phyloP scores from a whole-genome alignment of 23 tunicate species.

The Trididemnum clinides region DNA sequence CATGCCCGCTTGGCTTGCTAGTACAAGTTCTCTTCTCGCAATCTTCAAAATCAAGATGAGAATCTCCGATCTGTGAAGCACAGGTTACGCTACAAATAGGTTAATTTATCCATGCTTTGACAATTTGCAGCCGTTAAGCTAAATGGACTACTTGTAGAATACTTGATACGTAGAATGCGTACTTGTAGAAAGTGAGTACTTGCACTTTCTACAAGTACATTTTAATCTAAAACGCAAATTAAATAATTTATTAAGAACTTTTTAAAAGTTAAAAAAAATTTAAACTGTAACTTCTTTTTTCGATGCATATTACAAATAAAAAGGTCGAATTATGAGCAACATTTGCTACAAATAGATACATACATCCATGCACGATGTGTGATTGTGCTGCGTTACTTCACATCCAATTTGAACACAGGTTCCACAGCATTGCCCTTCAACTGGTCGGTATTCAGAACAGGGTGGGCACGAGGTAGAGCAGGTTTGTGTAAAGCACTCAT shows the following conservation, averaged over 20 bases:
- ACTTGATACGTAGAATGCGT: too few species aligned
- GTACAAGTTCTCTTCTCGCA: slow-evolving; percentile 45
- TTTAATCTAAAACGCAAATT: too few species aligned
- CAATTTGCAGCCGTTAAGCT: neutral
- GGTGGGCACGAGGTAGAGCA: slow-evolving; percentile 73
- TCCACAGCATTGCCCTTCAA: slow-evolving; percentile 83
- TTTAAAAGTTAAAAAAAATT: too few species aligned
- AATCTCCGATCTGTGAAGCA: slow-evolving; percentile 32
- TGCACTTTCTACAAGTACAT: too few species aligned
- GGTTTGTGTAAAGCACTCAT: slow-evolving; percentile 31
- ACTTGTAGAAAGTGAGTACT: too few species aligned
- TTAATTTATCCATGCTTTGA: neutral
- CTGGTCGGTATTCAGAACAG: slow-evolving; percentile 46
- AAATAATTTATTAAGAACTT: too few species aligned
- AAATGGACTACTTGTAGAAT: neutral
- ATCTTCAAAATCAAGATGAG: slow-evolving; percentile 37
- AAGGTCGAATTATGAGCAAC: too few species aligned
- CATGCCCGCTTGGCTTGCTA: slow-evolving; percentile 26
- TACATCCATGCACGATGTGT: slow-evolving; percentile 35
- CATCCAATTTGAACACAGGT: slow-evolving; percentile 72
- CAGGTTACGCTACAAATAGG: neutral
- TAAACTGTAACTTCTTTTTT: too few species aligned
- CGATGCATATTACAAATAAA: too few species aligned
- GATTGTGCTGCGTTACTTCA: slow-evolving; percentile 9
- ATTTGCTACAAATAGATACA: neutral